Base-by-base conservation (phyloP, 2,797 vertebrate genomes). In the Notolabrus celidotus region DNA sequence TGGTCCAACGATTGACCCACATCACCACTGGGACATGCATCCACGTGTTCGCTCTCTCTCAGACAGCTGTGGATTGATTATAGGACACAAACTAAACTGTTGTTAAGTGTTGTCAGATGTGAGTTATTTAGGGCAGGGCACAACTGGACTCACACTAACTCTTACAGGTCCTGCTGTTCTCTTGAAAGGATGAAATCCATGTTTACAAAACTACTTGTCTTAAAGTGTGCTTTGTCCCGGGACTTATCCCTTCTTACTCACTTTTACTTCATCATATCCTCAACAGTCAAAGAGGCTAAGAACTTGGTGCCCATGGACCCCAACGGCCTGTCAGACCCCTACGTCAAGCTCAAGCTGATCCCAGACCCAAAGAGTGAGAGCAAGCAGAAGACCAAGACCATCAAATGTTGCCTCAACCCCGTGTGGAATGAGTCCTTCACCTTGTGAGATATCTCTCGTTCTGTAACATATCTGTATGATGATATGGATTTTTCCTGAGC, bases 371-470 rank as follows among this genome's bases (percentile, higher is more conserved):
- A 98, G 89, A 98, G 95, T 0, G 97, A 99, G 91, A 99, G 97
- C 95, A 99, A 99, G 86, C 97, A 99, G 95, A 99, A 99, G 94
- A 99, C 98, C 73, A 98, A 95, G 94, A 99, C 97, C 79, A 98
- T 99, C 90, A 99, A 98, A 86, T 97, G 96, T 85, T 98, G 96
- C 71, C 96, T 99, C 82, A 99, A 99, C 87, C 98, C 98, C 0
- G 93, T 94, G 79, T 99, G 96, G 95, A 97, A 99, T 0, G 97
- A 99, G 89, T 95, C 89, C 6, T 99, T 99, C 86, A 95, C 87
- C 76, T 99, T 99, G 98, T 99, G 91, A 95, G 89, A 51, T 67
- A 25, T 49, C 9, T 69, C 16, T 53, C 29, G 1, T 57, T 69
- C n/a, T 69, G 19, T 7, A 2, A 15, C 10, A 33, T 4, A 43